phyloP scores from a whole-genome alignment of 2,113 vertebrate species.

The Orycteropus afer region DNA sequence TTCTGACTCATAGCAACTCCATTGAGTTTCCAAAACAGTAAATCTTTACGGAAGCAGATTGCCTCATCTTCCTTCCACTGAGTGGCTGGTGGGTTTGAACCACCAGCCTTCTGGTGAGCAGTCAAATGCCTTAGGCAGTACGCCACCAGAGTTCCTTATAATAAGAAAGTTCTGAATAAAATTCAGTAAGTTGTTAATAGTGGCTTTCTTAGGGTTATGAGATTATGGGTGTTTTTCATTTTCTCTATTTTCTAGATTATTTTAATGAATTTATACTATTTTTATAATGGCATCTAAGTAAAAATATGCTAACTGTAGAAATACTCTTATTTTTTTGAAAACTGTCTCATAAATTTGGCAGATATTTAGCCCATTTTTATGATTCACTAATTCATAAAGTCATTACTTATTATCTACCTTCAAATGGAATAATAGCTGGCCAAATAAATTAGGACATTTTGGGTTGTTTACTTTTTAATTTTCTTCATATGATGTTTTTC shows the following conservation, averaged over 20 bases:
- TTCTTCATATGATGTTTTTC: not conserved
- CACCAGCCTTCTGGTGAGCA: no score
- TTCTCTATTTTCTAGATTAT: conserved; percentile 23
- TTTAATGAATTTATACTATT: not conserved
- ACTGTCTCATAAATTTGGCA: not conserved
- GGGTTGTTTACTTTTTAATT: not conserved
- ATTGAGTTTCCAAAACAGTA: no score
- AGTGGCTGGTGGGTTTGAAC: no score
- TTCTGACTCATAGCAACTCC: no score
- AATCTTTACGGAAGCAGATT: no score
- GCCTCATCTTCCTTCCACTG: no score
- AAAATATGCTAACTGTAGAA: not conserved
- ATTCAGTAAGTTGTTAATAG: not conserved
- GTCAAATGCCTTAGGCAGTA: no score
- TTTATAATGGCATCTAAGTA: conserved; percentile 2
- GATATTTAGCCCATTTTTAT: conserved; percentile 9
- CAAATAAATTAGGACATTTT: conserved; percentile 10
- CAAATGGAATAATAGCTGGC: not conserved
- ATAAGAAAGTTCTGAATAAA: not conserved
- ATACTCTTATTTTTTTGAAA: conserved; percentile 31
- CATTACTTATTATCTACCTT: not conserved
- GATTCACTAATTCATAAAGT: conserved; percentile 22
- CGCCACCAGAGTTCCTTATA: no score
- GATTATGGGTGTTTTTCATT: not conserved
- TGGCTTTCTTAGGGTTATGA: not conserved